These are phyloP conservation scores for Spicauda simplicius DNA, from an alignment of 2,888 invertebrate species.

Conservation along the genomic window DNA sequence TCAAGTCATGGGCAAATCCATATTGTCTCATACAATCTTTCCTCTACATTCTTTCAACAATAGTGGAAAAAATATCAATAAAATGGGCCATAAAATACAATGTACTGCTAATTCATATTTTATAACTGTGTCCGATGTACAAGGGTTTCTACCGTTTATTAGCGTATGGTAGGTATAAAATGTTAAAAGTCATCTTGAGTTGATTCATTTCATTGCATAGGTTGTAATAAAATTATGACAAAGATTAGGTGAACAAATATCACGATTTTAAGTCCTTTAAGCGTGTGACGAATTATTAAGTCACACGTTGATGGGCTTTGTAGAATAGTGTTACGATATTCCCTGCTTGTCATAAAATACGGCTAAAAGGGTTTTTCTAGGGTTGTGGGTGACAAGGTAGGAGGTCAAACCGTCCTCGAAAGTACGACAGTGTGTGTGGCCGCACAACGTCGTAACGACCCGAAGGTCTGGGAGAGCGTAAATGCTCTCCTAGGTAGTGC, in stretches of 20 bases:
- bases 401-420: too few relatives aligned
- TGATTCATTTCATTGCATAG: neutral
- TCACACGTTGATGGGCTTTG: neutral
- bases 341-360: too few relatives aligned
- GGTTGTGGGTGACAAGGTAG: too few relatives aligned
- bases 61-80: neutral
- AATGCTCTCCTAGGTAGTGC: too few relatives aligned
- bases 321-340: too few relatives aligned
- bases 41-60: constrained; percentile 11
- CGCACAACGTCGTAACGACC: too few relatives aligned
- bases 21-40: neutral
- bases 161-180: neutral
- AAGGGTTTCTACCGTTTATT: constrained; percentile 1
- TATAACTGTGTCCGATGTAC: neutral
- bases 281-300: neutral
- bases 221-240: neutral
- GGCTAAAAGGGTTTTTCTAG: too few relatives aligned
- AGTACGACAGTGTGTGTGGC: too few relatives aligned
- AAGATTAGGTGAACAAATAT: neutral
- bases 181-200: constrained; percentile 23
- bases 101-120: neutral
- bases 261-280: neutral
- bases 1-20: constrained; percentile 41
- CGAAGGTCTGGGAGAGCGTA: too few relatives aligned
- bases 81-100: neutral